These are phyloP conservation scores for Coracias cyanogaster DNA, from an alignment of 2,797 vertebrate genomes.

Conservation along the genomic window DNA sequence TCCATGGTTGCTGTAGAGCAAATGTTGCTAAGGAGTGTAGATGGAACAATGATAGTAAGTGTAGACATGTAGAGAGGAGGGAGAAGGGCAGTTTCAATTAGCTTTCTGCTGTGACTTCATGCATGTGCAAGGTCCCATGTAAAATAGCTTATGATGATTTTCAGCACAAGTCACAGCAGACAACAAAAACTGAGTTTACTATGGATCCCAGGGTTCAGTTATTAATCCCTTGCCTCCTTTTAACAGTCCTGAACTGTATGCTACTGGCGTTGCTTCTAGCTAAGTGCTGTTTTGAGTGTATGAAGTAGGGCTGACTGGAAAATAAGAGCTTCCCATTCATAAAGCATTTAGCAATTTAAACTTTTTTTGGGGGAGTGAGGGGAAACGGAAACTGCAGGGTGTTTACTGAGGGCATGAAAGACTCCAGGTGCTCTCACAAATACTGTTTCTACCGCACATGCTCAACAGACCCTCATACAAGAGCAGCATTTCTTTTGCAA, in stretches of 20 bases:
- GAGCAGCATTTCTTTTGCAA: background rate
- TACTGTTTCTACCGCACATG: background rate
- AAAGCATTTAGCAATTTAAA: background rate
- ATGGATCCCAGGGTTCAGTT: background rate
- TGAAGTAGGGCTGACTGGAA: background rate
- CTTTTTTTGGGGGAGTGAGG: background rate
- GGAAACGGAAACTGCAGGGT: background rate
- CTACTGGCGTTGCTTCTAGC: background rate
- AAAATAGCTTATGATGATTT: background rate
- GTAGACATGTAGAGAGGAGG: background rate
- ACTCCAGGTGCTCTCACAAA: background rate
- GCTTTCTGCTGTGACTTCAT: background rate
- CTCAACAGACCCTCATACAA: background rate
- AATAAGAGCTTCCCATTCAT: slow-evolving; percentile 3
- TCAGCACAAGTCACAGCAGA: background rate
- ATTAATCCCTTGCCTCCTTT: background rate
- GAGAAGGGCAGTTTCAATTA: background rate
- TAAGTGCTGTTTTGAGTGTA: background rate
- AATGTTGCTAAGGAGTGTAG: background rate
- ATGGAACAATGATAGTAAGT: background rate
- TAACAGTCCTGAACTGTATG: background rate
- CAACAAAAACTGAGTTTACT: background rate
- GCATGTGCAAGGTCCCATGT: background rate
- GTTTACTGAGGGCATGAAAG: background rate
- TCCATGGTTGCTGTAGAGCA: background rate